Evolutionary conservation across 1,140 invertebrate genomes (phyloP).

Genomic region (Danaus plexippus): DNA sequence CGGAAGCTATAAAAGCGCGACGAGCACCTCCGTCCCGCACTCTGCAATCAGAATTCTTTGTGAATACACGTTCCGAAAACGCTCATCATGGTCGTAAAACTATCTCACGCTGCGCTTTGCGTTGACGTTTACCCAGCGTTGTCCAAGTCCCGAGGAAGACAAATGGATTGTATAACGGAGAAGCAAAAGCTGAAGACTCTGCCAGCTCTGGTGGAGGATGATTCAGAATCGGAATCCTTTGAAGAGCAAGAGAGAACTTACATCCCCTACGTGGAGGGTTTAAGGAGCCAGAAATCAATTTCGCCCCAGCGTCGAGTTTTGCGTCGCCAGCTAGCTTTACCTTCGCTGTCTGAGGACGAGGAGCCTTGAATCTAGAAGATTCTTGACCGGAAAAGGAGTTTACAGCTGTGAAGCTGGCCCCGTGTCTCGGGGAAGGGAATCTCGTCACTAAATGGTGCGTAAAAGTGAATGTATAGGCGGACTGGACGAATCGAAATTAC

Average conservation of each 20-base stretch:
- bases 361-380: constrained; percentile 49
- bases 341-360: constrained; percentile 61
- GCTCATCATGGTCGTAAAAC: constrained; percentile 59
- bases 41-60: constrained; percentile 37
- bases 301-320: constrained; percentile 52
- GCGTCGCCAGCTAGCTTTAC: constrained; percentile 49
- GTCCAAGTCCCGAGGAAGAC: constrained; percentile 38
- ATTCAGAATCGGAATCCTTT: constrained; percentile 52
- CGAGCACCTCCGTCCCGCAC: constrained; percentile 42
- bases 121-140: constrained; percentile 55
- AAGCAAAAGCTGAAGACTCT: constrained; percentile 44
- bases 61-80: constrained; percentile 34
- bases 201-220: constrained; percentile 59
- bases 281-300: constrained; percentile 55
- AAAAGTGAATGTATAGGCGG: constrained; percentile 19
- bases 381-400: constrained; percentile 39
- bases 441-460: constrained; percentile 9
- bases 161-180: constrained; percentile 36
- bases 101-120: constrained; percentile 54
- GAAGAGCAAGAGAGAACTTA: constrained; percentile 43
- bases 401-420: constrained; percentile 30
- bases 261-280: constrained; percentile 38
- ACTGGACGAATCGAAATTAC: constrained; percentile 14
- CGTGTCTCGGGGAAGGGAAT: constrained; percentile 24
- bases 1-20: constrained; percentile 48